These are phyloP conservation scores for Echinometra lucunter DNA, from an alignment of 53 echinoderm and acorn worm species.

Conservation along the genomic window DNA sequence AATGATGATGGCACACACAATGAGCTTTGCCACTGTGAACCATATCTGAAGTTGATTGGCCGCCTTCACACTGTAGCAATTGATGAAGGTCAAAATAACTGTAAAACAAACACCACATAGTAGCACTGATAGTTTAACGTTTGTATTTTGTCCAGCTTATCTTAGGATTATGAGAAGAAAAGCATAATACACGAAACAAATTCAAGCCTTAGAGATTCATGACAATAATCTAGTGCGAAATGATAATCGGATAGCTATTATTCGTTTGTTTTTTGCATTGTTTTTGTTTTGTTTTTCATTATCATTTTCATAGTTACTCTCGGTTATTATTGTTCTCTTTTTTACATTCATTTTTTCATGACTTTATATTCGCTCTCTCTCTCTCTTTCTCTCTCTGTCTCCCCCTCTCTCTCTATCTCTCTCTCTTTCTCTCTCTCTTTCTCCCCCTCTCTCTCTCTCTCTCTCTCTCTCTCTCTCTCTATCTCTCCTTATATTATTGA, in stretches of 20 bases:
- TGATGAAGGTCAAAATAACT: conserved; percentile 91
- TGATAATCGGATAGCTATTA: no score
- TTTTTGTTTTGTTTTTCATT: background rate
- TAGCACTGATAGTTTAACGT: background rate
- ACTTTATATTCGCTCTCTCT: no score
- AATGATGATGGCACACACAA: conserved; percentile 85
- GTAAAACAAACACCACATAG: background rate
- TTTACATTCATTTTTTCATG: no score
- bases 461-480: background rate
- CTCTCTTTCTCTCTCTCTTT: background rate
- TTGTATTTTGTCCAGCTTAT: no score
- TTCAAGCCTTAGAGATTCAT: no score
- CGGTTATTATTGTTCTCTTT: background rate
- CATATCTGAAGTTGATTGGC: conserved; percentile 92
- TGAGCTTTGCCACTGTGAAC: conserved; percentile 90
- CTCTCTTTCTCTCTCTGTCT: no score
- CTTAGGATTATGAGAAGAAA: no score
- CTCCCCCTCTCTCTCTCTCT: background rate
- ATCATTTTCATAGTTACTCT: background rate
- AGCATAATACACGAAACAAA: no score
- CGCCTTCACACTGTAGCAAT: conserved; percentile 93
- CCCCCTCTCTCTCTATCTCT: background rate
- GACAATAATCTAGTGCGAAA: no score
- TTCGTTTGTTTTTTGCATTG: no score
- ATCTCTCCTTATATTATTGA: no score